These are phyloP conservation scores for Macquaria ambigua DNA, from an alignment of 2,113 vertebrate genomes.

Conservation along the genomic window DNA sequence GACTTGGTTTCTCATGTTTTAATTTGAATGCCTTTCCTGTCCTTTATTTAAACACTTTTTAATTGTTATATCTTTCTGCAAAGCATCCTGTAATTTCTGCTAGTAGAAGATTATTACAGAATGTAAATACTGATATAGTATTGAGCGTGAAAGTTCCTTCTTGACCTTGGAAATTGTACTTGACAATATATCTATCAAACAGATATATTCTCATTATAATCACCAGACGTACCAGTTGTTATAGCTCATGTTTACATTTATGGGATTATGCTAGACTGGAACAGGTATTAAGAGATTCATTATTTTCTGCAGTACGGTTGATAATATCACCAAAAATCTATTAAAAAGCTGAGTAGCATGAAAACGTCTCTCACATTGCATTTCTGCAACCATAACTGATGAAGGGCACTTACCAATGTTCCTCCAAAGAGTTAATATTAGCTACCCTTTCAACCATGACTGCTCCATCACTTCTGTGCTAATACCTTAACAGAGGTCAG, in stretches of 20 bases:
- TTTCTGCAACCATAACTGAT: slow-evolving; percentile 39
- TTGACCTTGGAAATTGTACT: neutral
- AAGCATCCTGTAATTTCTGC: neutral
- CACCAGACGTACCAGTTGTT: neutral
- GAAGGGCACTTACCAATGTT: slow-evolving; percentile 69
- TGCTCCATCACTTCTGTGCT: slow-evolving; percentile 47
- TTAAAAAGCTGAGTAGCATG: slow-evolving; percentile 9
- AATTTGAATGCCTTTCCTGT: neutral
- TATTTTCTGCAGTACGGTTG: neutral
- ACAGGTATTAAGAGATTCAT: neutral
- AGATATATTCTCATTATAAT: neutral
- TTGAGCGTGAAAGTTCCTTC: neutral
- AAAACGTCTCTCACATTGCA: neutral
- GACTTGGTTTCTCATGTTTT: neutral
- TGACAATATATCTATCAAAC: neutral
- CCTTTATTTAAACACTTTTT: neutral
- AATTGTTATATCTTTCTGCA: neutral
- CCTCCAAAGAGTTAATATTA: slow-evolving; percentile 73
- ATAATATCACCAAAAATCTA: slow-evolving; percentile 12
- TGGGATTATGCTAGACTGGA: neutral
- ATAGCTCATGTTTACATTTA: neutral
- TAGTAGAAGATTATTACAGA: neutral
- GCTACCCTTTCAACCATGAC: slow-evolving; percentile 60
- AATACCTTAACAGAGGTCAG: slow-evolving; percentile 55
- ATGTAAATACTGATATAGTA: neutral